These are phyloP conservation scores for Pseudanteris insignis DNA, from an alignment of 2,888 invertebrate species.

Conservation along the genomic window DNA sequence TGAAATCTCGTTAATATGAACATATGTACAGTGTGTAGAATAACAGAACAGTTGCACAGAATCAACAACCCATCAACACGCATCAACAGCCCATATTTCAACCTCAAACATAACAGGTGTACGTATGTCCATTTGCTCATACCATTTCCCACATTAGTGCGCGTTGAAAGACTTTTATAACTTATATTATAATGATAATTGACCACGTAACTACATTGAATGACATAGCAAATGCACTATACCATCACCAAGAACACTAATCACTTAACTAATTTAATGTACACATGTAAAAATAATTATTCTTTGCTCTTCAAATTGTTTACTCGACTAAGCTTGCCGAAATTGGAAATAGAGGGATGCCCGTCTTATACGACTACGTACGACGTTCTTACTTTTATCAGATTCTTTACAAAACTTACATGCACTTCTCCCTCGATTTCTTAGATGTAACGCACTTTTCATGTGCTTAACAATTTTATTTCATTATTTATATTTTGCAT, in stretches of 20 bases:
- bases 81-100: slow-evolving; percentile 55
- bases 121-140: slow-evolving; percentile 62
- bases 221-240: slow-evolving; percentile 66
- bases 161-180: slow-evolving; percentile 21
- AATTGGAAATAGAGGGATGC: slow-evolving; percentile 65
- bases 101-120: slow-evolving; percentile 54
- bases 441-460: slow-evolving; percentile 55
- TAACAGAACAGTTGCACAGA: slow-evolving; percentile 49
- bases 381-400: slow-evolving; percentile 53
- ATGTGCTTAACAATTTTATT: slow-evolving; percentile 4
- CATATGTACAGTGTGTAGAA: slow-evolving; percentile 48
- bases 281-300: slow-evolving; percentile 51
- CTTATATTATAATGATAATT: slow-evolving; percentile 13
- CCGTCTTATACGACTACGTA: slow-evolving; percentile 62
- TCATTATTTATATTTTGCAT: not conserved
- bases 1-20: slow-evolving; percentile 41
- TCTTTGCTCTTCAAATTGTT: slow-evolving; percentile 52
- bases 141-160: slow-evolving; percentile 53
- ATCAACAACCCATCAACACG: slow-evolving; percentile 52
- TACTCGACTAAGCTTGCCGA: slow-evolving; percentile 64
- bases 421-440: slow-evolving; percentile 65
- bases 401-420: slow-evolving; percentile 64
- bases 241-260: slow-evolving; percentile 65
- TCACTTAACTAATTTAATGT: slow-evolving; percentile 54
- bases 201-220: slow-evolving; percentile 52